phyloP scores from a whole-genome alignment of 2,113 vertebrate genomes.

The Gulo gulo region DNA sequence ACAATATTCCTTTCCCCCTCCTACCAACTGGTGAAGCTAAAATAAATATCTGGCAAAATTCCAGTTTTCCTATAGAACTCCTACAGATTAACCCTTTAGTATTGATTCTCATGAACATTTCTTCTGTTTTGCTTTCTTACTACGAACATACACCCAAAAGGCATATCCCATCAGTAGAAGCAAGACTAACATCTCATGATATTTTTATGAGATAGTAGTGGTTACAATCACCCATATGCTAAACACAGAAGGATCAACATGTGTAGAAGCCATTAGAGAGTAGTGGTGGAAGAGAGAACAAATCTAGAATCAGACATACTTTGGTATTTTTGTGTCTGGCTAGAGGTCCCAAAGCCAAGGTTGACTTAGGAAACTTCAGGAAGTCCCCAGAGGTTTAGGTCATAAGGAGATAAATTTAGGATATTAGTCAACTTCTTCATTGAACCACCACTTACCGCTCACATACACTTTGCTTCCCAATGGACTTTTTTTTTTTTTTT shows the following conservation, averaged over 20 bases:
- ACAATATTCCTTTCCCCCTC: conserved; percentile 66
- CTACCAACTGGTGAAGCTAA: conserved; percentile 57
- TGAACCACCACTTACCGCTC: background rate
- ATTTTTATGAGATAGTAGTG: background rate
- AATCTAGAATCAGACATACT: background rate
- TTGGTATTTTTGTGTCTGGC: background rate
- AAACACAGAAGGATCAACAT: background rate
- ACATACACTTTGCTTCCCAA: background rate
- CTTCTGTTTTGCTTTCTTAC: background rate
- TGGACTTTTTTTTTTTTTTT: background rate
- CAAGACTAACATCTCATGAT: background rate
- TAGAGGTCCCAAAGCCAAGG: background rate
- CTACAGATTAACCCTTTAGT: background rate
- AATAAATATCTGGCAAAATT: conserved; percentile 60
- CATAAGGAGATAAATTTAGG: background rate
- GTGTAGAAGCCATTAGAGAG: background rate
- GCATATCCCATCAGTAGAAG: background rate
- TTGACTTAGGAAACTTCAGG: background rate
- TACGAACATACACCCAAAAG: background rate
- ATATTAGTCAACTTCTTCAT: background rate
- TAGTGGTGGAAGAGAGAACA: background rate
- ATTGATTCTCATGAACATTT: background rate
- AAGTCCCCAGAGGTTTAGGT: background rate
- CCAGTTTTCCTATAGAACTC: background rate
- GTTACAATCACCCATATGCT: too few species aligned